phyloP scores from a whole-genome alignment of 1,140 invertebrate genomes.

The Pentalonia nigronervosa region DNA sequence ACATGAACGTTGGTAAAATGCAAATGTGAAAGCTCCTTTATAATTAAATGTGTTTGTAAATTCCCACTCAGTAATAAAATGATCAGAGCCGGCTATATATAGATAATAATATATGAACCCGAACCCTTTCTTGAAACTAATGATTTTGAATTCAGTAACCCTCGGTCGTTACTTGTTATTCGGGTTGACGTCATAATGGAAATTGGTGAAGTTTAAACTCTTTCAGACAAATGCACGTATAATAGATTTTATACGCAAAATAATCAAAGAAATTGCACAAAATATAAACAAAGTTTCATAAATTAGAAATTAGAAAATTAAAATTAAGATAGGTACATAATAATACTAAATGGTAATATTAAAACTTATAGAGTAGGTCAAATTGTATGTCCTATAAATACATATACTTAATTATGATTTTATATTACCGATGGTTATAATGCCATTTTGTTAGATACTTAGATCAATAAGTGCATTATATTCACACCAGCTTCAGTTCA shows the following conservation, averaged over 20 bases:
- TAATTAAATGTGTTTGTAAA: neutral
- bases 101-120: neutral
- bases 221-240: neutral
- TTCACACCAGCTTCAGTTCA: neutral
- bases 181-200: neutral
- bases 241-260: neutral
- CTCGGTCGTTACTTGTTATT: neutral
- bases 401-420: too few relatives aligned
- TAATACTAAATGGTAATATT: too few relatives aligned
- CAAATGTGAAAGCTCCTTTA: slow-evolving; percentile 1
- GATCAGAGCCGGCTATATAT: neutral
- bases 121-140: slow-evolving; percentile 15
- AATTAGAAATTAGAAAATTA: neutral
- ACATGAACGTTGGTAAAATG: neutral
- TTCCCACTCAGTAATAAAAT: slow-evolving; percentile 8
- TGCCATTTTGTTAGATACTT: too few relatives aligned
- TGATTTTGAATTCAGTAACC: slow-evolving; percentile 3
- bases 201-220: neutral
- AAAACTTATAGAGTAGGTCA: neutral
- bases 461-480: neutral
- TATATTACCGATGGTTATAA: too few relatives aligned
- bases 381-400: neutral
- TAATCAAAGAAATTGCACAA: neutral
- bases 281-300: neutral
- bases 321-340: neutral